These are phyloP conservation scores for Diploptera punctata DNA, from an alignment of 2,888 invertebrate species.

Conservation along the genomic window DNA sequence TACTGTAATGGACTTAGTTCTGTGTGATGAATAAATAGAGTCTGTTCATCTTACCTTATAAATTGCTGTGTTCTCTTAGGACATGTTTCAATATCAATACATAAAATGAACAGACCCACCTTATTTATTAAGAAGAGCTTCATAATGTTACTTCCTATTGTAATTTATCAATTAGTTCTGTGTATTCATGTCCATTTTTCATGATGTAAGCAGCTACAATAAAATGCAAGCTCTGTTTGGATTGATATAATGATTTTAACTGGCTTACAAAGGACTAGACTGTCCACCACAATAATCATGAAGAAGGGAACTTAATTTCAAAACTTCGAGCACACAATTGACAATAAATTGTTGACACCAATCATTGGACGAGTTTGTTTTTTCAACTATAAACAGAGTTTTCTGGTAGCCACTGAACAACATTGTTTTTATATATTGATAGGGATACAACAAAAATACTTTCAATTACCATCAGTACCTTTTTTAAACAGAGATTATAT, in stretches of 20 bases:
- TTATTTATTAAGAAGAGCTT: too few species aligned
- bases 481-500: slow-evolving; percentile 4
- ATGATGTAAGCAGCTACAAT: too few species aligned
- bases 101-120: too few species aligned
- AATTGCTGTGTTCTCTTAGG: too few species aligned
- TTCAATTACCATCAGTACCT: neutral
- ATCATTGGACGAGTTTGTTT: slow-evolving; percentile 22
- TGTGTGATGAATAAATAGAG: too few species aligned
- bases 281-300: neutral
- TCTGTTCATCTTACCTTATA: too few species aligned
- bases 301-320: slow-evolving; percentile 7
- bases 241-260: neutral
- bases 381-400: neutral
- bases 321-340: slow-evolving; percentile 6
- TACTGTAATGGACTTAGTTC: too few species aligned
- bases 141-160: too few species aligned
- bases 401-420: slow-evolving; percentile 16
- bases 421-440: neutral
- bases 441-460: neutral
- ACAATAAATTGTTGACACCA: slow-evolving; percentile 13
- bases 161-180: too few species aligned
- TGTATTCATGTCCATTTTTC: too few species aligned
- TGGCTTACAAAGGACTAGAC: neutral
- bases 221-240: slow-evolving; percentile 1
- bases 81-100: too few species aligned